Conservation (phyloP, 2,113 vertebrate genomes). For the Turdus rufiventris region DNA sequence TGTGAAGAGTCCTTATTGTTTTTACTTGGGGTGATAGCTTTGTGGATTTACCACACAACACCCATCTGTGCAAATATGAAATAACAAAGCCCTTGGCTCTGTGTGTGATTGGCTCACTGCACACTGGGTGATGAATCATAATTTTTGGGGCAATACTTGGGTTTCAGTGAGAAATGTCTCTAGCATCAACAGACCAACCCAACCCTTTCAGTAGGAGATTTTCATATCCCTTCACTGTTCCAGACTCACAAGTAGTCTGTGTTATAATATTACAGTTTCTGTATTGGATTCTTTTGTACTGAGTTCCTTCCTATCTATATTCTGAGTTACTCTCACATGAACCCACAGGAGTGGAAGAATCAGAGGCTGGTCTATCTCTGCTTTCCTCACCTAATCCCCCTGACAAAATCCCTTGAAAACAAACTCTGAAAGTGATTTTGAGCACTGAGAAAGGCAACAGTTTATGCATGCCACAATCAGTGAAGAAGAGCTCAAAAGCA, state of each 20-base stretch:
- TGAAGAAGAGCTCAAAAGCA: neutral
- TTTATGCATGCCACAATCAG: neutral
- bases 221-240: neutral
- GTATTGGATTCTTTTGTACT: neutral
- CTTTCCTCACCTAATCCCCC: neutral
- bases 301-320: neutral
- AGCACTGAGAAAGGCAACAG: neutral
- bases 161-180: neutral
- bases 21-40: neutral
- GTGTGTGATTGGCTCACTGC: neutral
- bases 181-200: neutral
- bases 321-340: neutral
- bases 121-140: neutral
- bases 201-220: neutral
- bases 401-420: neutral
- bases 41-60: neutral
- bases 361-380: neutral
- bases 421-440: neutral
- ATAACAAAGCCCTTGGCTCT: neutral
- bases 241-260: neutral
- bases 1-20: neutral
- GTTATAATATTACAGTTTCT: neutral
- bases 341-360: neutral
- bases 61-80: neutral
- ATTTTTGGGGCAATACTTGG: neutral